phyloP scores from a whole-genome alignment of 1,140 invertebrate genomes.

The Apocrypta bakeri region DNA sequence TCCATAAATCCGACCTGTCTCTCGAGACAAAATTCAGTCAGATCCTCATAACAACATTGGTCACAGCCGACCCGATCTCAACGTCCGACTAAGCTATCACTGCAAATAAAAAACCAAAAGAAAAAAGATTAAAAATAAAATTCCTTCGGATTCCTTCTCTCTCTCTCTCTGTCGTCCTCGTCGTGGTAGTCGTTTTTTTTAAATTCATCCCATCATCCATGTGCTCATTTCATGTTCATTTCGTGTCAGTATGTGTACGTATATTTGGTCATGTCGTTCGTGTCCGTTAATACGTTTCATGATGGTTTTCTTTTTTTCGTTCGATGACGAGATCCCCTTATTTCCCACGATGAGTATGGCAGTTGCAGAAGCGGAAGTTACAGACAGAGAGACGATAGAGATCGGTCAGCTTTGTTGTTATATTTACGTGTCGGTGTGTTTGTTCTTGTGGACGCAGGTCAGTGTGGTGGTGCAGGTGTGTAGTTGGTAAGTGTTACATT shows the following conservation, averaged over 20 bases:
- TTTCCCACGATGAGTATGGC: constrained; percentile 26
- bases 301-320: not conserved
- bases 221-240: not conserved
- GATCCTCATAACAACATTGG: constrained; percentile 32
- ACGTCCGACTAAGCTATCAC: constrained; percentile 71
- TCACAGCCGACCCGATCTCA: constrained; percentile 56
- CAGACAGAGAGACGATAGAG: not conserved
- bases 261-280: not conserved
- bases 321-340: not conserved
- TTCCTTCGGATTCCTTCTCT: not conserved
- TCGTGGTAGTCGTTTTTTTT: not conserved
- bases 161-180: not conserved
- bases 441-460: not conserved
- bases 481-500: constrained; percentile 36
- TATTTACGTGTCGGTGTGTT: constrained; percentile 3
- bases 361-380: constrained; percentile 30
- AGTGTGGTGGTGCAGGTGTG: constrained; percentile 28
- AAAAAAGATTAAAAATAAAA: constrained; percentile 54
- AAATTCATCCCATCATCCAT: not conserved
- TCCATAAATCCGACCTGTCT: constrained; percentile 33
- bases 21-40: constrained; percentile 32
- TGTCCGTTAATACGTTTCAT: not conserved
- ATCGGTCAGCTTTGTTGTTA: constrained; percentile 9
- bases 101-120: constrained; percentile 67
- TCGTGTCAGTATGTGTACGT: not conserved